Evolutionary conservation across 2,888 invertebrate genomes (phyloP), one percentile per base, ranked within the genome.

Genomic region (Caenorhabditis zanzibari): DNA sequence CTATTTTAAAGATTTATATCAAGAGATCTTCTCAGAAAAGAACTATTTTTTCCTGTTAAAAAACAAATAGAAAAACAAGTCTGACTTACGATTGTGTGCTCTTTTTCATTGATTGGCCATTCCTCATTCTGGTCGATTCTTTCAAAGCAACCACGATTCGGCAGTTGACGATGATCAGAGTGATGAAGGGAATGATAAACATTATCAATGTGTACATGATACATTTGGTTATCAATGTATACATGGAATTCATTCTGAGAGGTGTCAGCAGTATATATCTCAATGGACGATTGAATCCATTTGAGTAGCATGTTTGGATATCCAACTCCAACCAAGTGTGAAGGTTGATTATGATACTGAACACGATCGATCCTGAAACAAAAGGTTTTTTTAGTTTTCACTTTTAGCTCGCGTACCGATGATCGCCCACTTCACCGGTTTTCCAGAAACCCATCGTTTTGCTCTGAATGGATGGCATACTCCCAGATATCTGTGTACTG

Each of bases 171-270:
- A 89, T 85, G 76, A 92, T 92, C 38, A 91, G 81, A 9, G 86
- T 85, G n/a, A 88, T 74, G 76, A 91, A 91, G 9, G 91, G 91
- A 41, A 91, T 86, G 26, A 91, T 85, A 72, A 90, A 92, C 91
- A 91, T 91, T 41, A 91, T 83, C 41, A 90, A 63, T 0, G 91
- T 91, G 71, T 91, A 91, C 56, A 87, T 66, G 28, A 87, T 84
- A 52, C 81, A 82, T 71, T 83, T 76, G 5, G 87, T 85, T 5
- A 87, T 84, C 35, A 87, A 79, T 54, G 85, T 83, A 75, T 86
- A 87, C 26, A 54, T 82, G 19, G 71, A 58, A 54, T 84, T 75
- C 56, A 71, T 74, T 61, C 88, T 86, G 49, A 90, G 52, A 0
- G 63, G 38, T 5, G 90, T 89, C 47, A 90, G 79, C 9, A 85